Conservation (phyloP, 2,888 invertebrate species). For the Epicampocera succincta region DNA sequence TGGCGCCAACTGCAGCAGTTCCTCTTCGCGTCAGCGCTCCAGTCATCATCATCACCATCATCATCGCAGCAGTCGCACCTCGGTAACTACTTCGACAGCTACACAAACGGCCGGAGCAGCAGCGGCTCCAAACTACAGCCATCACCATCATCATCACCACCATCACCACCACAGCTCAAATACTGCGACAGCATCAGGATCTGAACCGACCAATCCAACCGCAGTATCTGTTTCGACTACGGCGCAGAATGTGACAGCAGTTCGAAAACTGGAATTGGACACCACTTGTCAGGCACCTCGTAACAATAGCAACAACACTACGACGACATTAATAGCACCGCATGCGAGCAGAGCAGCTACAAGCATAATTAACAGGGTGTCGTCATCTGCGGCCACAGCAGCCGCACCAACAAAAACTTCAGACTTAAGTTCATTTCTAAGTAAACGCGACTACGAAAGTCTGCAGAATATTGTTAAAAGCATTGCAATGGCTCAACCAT, state of each 20-base stretch:
- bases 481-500: slow-evolving; percentile 75
- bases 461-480: slow-evolving; percentile 79
- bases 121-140: slow-evolving; percentile 72
- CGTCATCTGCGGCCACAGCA: slow-evolving; percentile 63
- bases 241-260: slow-evolving; percentile 49
- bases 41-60: slow-evolving; percentile 70
- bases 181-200: slow-evolving; percentile 19
- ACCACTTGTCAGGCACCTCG: slow-evolving; percentile 47
- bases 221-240: slow-evolving; percentile 35
- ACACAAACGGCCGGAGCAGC: slow-evolving; percentile 53
- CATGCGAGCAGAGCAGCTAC: slow-evolving; percentile 35
- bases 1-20: slow-evolving; percentile 68
- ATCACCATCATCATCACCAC: slow-evolving; percentile 74
- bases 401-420: slow-evolving; percentile 71
- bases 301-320: slow-evolving; percentile 42
- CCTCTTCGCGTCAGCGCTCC: slow-evolving; percentile 72
- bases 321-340: slow-evolving; percentile 44
- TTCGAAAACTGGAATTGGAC: slow-evolving; percentile 61
- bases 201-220: slow-evolving; percentile 27
- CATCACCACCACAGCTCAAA: slow-evolving; percentile 70
- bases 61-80: slow-evolving; percentile 69
- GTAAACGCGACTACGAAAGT: slow-evolving; percentile 78
- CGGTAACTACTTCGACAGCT: slow-evolving; percentile 66
- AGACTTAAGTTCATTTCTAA: slow-evolving; percentile 76
- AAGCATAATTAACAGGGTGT: slow-evolving; percentile 21